Base-by-base conservation (phyloP, 2,888 invertebrate genomes). In the Protonemura montana region DNA sequence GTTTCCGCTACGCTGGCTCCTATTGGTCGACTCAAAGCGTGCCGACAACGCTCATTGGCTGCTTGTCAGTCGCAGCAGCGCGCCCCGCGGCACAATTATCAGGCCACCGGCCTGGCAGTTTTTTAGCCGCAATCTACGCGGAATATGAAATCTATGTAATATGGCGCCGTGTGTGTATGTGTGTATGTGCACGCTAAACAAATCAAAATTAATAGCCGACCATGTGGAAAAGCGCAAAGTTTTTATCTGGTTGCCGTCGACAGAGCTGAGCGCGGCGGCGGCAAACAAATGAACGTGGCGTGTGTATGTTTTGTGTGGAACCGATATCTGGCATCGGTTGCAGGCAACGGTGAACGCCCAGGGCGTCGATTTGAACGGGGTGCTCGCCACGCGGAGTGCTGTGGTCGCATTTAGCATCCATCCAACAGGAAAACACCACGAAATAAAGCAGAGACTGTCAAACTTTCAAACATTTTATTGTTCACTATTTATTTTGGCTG, bases 11-110 rank as follows among this genome's bases (percentile, higher is more conserved):
- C 59, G 13, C 59, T 21, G 16, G 13, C 59, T 59, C 59, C 59
- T 1, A 59, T 59, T 59, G 59, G 59, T 21, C 59, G 59, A 13
- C 30, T 84, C 84, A 84, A 76, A 59, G 84, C 76, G 3, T 3
- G 35, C 35, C 3, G 35, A 35, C 59, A 5, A 6, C 59, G 29
- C 59, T 76, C 21, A 84, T 84, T 84, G 84, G 84, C 59, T 27
- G 25, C 76, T 7, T 84, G 84, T 84, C 84, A 84, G 27, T 59
- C 5, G 59, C 84, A 84, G 59, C 27, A 27, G 42, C 84, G 84
- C 76, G 27, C 59, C 42, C 59, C 28, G 59, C 26, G 84, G 84
- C 29, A 21, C 26, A 59, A 28, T 84, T 59, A 21, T 35, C 35
- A 35, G 35, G 35, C 35, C 35, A 35, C 35, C 35, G 35, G 35